Evolutionary conservation across 2,113 vertebrate species (phyloP).

Genomic region (Eubucco bourcierii): DNA sequence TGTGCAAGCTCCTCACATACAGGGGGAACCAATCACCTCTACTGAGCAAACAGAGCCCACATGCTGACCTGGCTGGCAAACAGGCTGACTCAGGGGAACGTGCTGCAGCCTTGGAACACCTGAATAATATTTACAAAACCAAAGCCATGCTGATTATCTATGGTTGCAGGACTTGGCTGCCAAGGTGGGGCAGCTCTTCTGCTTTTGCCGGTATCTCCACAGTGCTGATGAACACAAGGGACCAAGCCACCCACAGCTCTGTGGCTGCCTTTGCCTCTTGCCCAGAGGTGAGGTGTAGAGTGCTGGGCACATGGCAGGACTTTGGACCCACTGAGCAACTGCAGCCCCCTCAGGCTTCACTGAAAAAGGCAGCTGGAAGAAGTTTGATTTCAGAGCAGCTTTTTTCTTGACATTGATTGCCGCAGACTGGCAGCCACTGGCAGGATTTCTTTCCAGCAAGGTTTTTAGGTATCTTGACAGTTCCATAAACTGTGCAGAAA

Average conservation of each 20-base stretch:
- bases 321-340: background rate
- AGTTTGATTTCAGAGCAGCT: background rate
- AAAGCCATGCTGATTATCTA: background rate
- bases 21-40: background rate
- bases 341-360: background rate
- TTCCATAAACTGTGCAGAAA: background rate
- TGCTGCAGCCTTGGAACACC: background rate
- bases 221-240: background rate
- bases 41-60: slow-evolving; percentile 7
- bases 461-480: background rate
- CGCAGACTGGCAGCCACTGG: background rate
- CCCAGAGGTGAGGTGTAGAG: fast-evolving
- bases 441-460: background rate
- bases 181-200: background rate
- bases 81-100: slow-evolving; percentile 3
- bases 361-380: background rate
- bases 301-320: background rate
- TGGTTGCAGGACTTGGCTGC: background rate
- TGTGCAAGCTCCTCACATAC: background rate
- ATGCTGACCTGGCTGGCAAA: slow-evolving; percentile 1
- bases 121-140: slow-evolving; percentile 44
- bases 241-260: background rate
- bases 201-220: fast-evolving
- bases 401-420: background rate
- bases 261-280: background rate